A percentile compares a stretch with the other conserved stretches of the same genome.
These are phyloP conservation scores for Stomatorhinus walkeri DNA, from an alignment of 2,797 vertebrate genomes.

Conservation along the genomic window DNA sequence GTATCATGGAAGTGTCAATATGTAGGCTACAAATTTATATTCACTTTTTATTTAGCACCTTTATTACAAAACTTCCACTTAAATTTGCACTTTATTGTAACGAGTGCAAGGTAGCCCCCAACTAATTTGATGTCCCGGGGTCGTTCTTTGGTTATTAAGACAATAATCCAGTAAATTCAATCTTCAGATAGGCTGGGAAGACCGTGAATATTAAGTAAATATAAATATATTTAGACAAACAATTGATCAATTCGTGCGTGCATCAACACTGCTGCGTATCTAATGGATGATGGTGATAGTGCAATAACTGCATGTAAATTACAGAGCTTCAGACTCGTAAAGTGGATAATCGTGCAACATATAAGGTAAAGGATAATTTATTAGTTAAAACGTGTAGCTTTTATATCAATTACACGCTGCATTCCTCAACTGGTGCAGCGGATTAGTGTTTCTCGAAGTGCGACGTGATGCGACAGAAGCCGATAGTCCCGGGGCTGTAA, in stretches of 20 bases:
- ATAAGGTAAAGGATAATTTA: slow-evolving; percentile 21
- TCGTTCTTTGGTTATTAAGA: not conserved
- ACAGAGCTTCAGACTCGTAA: not conserved
- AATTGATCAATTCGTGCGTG: slow-evolving; percentile 1
- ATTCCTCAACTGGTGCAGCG: slow-evolving; percentile 43
- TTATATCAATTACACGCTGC: slow-evolving; percentile 43
- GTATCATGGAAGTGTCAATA: not conserved
- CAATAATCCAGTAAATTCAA: not conserved
- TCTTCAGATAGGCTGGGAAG: not conserved
- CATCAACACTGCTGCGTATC: not conserved
- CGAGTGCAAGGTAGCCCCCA: not conserved
- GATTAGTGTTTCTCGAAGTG: slow-evolving; percentile 18
- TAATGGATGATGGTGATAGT: not conserved
- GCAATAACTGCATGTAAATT: slow-evolving; percentile 14
- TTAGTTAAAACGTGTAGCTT: slow-evolving; percentile 20
- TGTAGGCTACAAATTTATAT: not conserved
- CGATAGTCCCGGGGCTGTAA: slow-evolving; percentile 44
- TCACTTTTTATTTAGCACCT: not conserved
- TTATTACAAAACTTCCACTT: not conserved
- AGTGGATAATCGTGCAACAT: slow-evolving; percentile 20
- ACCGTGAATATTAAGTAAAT: not conserved
- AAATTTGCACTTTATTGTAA: not conserved
- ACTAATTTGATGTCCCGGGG: not conserved
- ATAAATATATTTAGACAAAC: slow-evolving; percentile 7
- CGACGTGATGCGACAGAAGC: slow-evolving; percentile 33